Percentiles rank a stretch among this genome's conserved stretches.
Conservation (phyloP, 2,113 vertebrate species). For the Epinephelus cyanopodus region DNA sequence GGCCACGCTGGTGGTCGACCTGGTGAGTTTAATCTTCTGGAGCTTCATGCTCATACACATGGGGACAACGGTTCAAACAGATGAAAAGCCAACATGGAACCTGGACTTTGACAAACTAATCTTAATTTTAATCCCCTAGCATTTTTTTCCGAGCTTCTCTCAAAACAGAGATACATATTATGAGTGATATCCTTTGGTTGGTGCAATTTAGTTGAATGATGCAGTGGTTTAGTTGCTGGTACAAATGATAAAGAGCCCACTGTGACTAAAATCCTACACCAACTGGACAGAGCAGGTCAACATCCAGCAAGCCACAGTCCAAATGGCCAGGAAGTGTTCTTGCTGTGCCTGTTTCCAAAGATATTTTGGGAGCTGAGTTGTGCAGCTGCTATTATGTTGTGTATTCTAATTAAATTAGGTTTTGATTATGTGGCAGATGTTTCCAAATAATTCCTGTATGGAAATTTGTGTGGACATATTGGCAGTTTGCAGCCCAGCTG, state of each 20-base stretch:
- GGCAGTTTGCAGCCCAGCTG: neutral
- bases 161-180: neutral
- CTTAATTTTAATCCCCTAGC: neutral
- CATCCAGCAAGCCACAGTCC: neutral
- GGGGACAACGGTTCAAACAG: neutral
- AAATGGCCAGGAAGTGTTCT: too few species aligned
- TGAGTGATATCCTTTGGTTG: neutral
- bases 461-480: neutral
- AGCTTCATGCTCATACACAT: neutral
- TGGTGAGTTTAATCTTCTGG: conserved; percentile 76
- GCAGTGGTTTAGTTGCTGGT: neutral
- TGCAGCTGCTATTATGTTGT: neutral
- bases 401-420: neutral
- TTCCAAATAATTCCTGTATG: neutral
- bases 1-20: conserved; percentile 85
- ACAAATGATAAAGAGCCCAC: neutral
- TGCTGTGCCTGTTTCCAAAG: neutral
- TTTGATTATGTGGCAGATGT: neutral
- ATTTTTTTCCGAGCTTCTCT: neutral
- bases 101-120: neutral
- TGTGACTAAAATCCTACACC: too few species aligned
- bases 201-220: neutral
- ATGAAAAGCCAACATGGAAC: neutral
- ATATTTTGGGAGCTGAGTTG: neutral
- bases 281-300: neutral